Conservation (phyloP, 2,888 invertebrate species). For the Minunthozetes semirufus region DNA sequence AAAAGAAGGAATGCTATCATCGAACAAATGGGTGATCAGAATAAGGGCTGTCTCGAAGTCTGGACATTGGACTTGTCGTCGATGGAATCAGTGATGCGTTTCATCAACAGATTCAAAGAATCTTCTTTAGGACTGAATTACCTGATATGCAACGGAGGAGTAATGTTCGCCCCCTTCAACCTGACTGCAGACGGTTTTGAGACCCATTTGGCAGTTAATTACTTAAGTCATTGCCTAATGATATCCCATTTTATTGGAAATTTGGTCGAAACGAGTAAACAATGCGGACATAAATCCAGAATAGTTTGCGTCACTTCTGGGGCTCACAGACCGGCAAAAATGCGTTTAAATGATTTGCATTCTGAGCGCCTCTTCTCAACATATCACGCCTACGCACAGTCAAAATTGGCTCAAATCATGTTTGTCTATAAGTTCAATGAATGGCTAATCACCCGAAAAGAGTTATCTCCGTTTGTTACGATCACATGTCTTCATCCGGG, state of each 20-base stretch:
- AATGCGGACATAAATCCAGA: conserved; percentile 57
- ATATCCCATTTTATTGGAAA: conserved; percentile 71
- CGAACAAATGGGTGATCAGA: not conserved
- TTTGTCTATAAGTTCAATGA: conserved; percentile 59
- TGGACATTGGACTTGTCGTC: conserved; percentile 69
- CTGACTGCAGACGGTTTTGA: conserved; percentile 76
- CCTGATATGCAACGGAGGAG: conserved; percentile 78
- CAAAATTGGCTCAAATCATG: conserved; percentile 70
- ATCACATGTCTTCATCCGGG: conserved; percentile 77
- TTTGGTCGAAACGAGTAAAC: conserved; percentile 57
- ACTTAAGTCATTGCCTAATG: conserved; percentile 74
- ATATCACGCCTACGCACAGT: conserved; percentile 65
- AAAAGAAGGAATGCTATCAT: not conserved
- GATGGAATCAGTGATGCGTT: conserved; percentile 65
- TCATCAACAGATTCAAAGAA: conserved; percentile 54
- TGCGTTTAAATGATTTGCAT: conserved; percentile 71
- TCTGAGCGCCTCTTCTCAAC: conserved; percentile 52
- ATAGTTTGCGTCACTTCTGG: conserved; percentile 81
- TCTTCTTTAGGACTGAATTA: conserved; percentile 54
- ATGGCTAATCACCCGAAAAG: conserved; percentile 48
- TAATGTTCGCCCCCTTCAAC: conserved; percentile 76
- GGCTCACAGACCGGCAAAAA: conserved; percentile 64
- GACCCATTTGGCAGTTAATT: conserved; percentile 79
- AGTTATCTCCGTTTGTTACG: conserved; percentile 52
- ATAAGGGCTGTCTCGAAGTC: conserved; percentile 52